These are phyloP conservation scores for Epistrophe grossulariae DNA, from an alignment of 2,888 invertebrate species.

Conservation along the genomic window DNA sequence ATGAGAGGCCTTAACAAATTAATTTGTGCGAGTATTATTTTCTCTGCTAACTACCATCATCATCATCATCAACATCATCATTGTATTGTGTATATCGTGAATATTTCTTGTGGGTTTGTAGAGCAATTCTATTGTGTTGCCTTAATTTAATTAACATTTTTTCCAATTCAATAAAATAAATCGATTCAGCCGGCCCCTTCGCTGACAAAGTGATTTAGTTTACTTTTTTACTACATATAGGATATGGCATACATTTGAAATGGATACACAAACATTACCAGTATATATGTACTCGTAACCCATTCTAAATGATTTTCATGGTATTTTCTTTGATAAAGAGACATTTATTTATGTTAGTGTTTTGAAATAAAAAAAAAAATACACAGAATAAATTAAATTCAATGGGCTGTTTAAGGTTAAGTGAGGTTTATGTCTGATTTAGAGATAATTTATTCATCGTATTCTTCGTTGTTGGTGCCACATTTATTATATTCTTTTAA, in stretches of 20 bases:
- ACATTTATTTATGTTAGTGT: conserved; percentile 19
- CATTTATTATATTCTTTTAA: conserved; percentile 6
- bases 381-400: conserved; percentile 23
- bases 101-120: conserved; percentile 7
- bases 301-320: conserved; percentile 13
- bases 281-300: not conserved
- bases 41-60: conserved; percentile 38
- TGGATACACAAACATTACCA: not conserved
- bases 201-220: conserved; percentile 47
- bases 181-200: conserved; percentile 33
- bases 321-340: conserved; percentile 20
- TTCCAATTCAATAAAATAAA: conserved; percentile 34
- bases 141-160: conserved; percentile 48
- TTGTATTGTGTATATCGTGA: conserved; percentile 16
- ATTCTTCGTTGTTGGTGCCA: not conserved
- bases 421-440: conserved; percentile 20
- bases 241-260: conserved; percentile 9
- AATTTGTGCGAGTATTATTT: conserved; percentile 46
- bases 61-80: conserved; percentile 24
- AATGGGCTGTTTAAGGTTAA: conserved; percentile 6
- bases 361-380: too few relatives aligned
- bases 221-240: conserved; percentile 20
- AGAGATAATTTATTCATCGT: conserved; percentile 2
- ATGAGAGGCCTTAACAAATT: conserved; percentile 35
- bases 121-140: conserved; percentile 37